Evolutionary conservation across 2,113 vertebrate genomes (phyloP).

Genomic region (Cacatua alba): DNA sequence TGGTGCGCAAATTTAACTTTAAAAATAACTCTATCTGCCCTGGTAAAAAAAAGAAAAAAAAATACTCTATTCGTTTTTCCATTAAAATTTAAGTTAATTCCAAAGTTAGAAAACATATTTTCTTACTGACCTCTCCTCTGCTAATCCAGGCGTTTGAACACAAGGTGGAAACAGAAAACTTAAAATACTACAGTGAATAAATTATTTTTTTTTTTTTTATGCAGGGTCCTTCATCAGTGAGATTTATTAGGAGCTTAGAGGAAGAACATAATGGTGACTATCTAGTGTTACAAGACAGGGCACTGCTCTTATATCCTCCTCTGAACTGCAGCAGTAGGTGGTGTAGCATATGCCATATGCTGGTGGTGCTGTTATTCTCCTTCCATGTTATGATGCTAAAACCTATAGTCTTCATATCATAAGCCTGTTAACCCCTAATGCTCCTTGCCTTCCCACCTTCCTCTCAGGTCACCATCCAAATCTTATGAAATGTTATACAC

Average conservation of each 20-base stretch:
- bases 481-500: rapidly evolving
- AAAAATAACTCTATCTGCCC: not conserved
- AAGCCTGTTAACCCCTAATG: not conserved
- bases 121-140: not conserved
- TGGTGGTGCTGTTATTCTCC: not conserved
- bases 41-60: not conserved
- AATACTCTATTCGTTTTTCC: not conserved
- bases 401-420: not conserved
- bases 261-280: not conserved
- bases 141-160: not conserved
- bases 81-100: not conserved
- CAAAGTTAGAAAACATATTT: not conserved
- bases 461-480: not conserved
- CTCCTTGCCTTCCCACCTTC: not conserved
- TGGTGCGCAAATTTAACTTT: not conserved
- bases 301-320: not conserved
- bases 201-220: not conserved
- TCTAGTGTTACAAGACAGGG: not conserved
- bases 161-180: not conserved
- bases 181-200: not conserved
- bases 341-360: not conserved
- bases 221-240: not conserved
- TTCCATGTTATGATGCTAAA: not conserved
- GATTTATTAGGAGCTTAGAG: not conserved
- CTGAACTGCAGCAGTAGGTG: not conserved